Conservation (phyloP, 2,888 invertebrate species). For the Luperina testacea region DNA sequence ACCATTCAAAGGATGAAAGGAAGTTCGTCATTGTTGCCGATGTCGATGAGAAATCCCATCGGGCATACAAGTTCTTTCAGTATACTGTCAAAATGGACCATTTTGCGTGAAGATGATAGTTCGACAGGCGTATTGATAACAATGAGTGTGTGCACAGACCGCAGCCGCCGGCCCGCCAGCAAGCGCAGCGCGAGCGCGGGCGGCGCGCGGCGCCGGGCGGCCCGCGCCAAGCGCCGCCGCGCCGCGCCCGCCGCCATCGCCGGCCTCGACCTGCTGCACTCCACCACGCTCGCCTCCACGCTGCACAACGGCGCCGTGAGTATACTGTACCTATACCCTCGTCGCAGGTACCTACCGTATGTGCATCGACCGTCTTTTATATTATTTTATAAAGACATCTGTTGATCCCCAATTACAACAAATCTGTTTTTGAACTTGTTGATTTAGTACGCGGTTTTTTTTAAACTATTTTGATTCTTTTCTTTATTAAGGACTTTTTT, state of each 20-base stretch:
- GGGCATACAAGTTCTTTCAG: background rate
- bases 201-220: slow-evolving; percentile 81
- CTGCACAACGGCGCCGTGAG: slow-evolving; percentile 92
- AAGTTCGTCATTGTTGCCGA: background rate
- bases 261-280: slow-evolving; percentile 96
- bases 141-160: slow-evolving; percentile 70
- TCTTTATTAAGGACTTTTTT: background rate
- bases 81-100: background rate
- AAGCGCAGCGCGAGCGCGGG: slow-evolving; percentile 88
- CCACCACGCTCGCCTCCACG: slow-evolving; percentile 96
- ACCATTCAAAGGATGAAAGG: background rate
- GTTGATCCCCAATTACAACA: slow-evolving; percentile 29
- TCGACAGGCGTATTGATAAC: background rate
- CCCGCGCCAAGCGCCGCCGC: slow-evolving; percentile 83
- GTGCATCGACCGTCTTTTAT: slow-evolving; percentile 29
- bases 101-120: background rate
- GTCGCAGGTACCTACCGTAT: slow-evolving; percentile 26
- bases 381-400: slow-evolving; percentile 36
- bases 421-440: slow-evolving; percentile 21
- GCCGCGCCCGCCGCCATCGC: slow-evolving; percentile 92
- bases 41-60: background rate
- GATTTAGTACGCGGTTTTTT: slow-evolving; percentile 20
- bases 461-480: background rate
- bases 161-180: slow-evolving; percentile 83
- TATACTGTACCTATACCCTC: slow-evolving; percentile 41